Evolutionary conservation across 53 echinoderm and acorn worm genomes (phyloP), one percentile per base, ranked within the genome.

Genomic region (Holothuria scabra): DNA sequence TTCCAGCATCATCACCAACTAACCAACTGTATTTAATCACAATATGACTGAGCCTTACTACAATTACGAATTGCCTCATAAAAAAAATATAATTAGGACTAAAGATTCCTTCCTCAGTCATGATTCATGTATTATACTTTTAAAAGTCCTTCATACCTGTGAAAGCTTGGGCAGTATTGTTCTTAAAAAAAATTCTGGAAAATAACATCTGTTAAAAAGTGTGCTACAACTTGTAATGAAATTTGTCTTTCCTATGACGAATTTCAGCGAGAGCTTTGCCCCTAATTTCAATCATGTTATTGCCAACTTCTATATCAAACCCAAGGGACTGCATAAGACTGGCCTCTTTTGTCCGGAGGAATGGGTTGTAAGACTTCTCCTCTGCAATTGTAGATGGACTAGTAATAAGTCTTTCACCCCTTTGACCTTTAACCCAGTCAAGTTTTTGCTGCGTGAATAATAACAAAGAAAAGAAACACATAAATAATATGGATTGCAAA

Each of bases 341-440:
- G 11, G 55, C 46, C 10, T 87, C 64, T 3, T 83, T 49, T 30
- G 97, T 94, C 82, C 97, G 92, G 19, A 97, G 69, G 80, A 97
- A 97, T 22, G 97, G 93, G 84, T 97, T 97, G 85, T 97, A 97
- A 2, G 88, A 67, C 30, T 89, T 93, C 86, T 97, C 97, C 64
- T 93, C 97, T 18, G 76, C 80, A 20, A 97, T 65, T 0, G 92
- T 88, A 14, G 97, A 97, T 55, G 97, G 97, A 30, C 88, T 91
- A 84, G 97, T 94, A 67, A 94, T 97, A 14, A 71, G 74, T 38
- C 85, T 93, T 4, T 94, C 89, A 30, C 84, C 84, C 67, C 94
- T 85, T 28, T 88, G 90, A 60, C 88, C 97, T 79, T 89, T 85
- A n/a, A 94, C 94, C 92, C 92, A 93, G 0, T 38, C 66, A 21